A percentile compares a stretch with the other conserved stretches of the same genome.
Conservation (phyloP, 1,140 invertebrate species). For the Lepidurus couesii region DNA sequence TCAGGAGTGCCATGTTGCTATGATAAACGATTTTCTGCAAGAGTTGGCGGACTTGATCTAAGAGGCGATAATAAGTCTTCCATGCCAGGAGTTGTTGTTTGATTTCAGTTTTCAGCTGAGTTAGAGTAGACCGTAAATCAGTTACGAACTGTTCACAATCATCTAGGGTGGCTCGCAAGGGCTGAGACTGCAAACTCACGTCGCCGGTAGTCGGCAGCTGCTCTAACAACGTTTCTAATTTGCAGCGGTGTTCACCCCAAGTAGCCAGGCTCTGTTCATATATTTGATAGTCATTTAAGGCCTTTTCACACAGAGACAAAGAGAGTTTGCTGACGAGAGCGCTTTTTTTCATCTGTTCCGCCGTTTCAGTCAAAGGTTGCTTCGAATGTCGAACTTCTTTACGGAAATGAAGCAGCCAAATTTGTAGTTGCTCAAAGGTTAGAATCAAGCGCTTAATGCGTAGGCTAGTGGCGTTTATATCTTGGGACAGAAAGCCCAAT, state of each 20-base stretch:
- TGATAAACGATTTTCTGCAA: background rate
- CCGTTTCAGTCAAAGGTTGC: background rate
- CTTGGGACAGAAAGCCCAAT: background rate
- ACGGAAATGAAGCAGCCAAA: background rate
- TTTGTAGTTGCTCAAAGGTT: background rate
- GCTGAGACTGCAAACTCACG: background rate
- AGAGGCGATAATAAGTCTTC: background rate
- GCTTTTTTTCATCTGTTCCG: background rate
- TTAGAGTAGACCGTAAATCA: background rate
- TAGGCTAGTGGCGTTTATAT: background rate
- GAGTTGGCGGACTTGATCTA: background rate
- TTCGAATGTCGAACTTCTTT: background rate
- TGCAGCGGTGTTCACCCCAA: background rate
- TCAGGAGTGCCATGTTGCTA: slow-evolving; percentile 3
- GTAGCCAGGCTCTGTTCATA: background rate
- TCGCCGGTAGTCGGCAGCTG: background rate
- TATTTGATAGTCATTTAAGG: background rate
- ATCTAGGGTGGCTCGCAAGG: background rate
- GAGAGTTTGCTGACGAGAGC: slow-evolving; percentile 7
- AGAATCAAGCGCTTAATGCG: background rate
- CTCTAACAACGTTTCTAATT: background rate
- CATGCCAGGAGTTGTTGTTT: background rate
- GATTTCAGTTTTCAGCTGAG: background rate
- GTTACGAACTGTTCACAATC: background rate
- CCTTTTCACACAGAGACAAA: background rate